Evolutionary conservation across 2,888 invertebrate genomes (phyloP).

Genomic region (Mermis nigrescens): DNA sequence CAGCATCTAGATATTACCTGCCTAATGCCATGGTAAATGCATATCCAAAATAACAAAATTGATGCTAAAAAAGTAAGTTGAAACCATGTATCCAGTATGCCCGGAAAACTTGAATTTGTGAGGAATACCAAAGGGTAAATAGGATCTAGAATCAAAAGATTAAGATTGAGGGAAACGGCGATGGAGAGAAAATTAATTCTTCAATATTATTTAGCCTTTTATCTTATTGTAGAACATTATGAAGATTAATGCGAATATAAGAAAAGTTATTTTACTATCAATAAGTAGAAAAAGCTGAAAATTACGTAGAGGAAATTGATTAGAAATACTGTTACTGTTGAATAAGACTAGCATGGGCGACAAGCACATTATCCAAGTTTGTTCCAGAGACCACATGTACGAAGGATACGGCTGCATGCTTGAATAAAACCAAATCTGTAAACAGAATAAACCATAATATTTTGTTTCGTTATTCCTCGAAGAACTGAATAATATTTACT

Average conservation of each 20-base stretch:
- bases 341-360: conserved; percentile 68
- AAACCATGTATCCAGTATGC: conserved; percentile 70
- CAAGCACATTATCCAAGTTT: conserved; percentile 77
- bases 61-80: conserved; percentile 72
- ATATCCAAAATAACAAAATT: conserved; percentile 77
- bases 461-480: neutral
- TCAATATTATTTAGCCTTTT: too few relatives aligned
- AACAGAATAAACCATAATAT: conserved; percentile 5
- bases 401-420: conserved; percentile 64
- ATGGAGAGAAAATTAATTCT: too few relatives aligned
- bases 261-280: too few relatives aligned
- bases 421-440: conserved; percentile 78
- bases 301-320: too few relatives aligned
- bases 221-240: too few relatives aligned
- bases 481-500: neutral
- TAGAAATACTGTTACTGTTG: conserved; percentile 80
- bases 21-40: conserved; percentile 77
- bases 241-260: too few relatives aligned
- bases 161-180: neutral
- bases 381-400: conserved; percentile 89
- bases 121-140: conserved; percentile 74
- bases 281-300: too few relatives aligned
- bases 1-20: too few relatives aligned
- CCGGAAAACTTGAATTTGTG: conserved; percentile 67
- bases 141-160: conserved; percentile 49